Conservation (phyloP, 1,140 invertebrate genomes). For the Tetragonula clypearis region DNA sequence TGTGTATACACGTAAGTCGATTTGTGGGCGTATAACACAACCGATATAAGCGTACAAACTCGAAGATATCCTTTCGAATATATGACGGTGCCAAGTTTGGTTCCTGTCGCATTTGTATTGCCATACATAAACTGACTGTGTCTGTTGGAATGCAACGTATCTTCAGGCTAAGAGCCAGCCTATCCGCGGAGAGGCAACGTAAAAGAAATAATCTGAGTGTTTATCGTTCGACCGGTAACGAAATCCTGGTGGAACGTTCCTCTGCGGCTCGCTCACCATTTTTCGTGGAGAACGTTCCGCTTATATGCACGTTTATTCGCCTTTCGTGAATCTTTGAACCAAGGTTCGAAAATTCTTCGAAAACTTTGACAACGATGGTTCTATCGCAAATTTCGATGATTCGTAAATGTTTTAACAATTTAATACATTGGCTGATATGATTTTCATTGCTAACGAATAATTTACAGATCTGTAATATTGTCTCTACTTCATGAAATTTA, state of each 20-base stretch:
- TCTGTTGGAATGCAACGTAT: slow-evolving; percentile 55
- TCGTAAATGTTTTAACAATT: too few relatives aligned
- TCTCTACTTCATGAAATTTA: too few relatives aligned
- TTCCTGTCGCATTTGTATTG: slow-evolving; percentile 34
- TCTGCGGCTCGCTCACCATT: slow-evolving; percentile 35
- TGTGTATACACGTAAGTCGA: slow-evolving; percentile 30
- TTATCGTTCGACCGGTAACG: slow-evolving; percentile 65
- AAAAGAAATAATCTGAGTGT: slow-evolving; percentile 73
- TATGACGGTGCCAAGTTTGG: slow-evolving; percentile 52
- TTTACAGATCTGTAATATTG: neutral
- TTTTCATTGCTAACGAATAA: neutral
- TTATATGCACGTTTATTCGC: neutral
- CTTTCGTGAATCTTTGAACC: neutral
- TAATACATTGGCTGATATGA: neutral
- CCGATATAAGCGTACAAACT: slow-evolving; percentile 46
- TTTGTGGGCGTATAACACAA: slow-evolving; percentile 46
- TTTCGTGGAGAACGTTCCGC: slow-evolving; percentile 18
- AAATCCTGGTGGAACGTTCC: slow-evolving; percentile 57
- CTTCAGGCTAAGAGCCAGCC: slow-evolving; percentile 2
- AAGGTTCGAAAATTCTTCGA: neutral
- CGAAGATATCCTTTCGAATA: slow-evolving; percentile 62
- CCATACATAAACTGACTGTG: slow-evolving; percentile 23
- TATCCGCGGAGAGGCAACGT: slow-evolving; percentile 21
- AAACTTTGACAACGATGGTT: too few relatives aligned
- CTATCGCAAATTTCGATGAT: too few relatives aligned